These are phyloP conservation scores for Aleiodes sp. DNA, from an alignment of 1,140 invertebrate genomes.

Conservation along the genomic window DNA sequence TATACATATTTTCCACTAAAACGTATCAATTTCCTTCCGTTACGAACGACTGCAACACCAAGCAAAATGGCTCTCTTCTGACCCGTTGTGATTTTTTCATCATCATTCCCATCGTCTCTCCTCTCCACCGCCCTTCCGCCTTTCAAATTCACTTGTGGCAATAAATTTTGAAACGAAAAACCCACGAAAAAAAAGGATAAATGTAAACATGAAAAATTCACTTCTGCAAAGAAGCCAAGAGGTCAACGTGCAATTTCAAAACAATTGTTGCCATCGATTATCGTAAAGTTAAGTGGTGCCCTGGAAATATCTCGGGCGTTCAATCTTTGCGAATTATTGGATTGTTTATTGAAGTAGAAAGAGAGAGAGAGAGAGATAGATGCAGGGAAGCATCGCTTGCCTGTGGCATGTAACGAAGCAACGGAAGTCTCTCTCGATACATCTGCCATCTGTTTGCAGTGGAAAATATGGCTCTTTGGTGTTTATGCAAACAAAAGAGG, in stretches of 20 bases:
- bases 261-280: slow-evolving; percentile 12
- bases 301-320: slow-evolving; percentile 9
- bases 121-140: background rate
- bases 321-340: slow-evolving; percentile 10
- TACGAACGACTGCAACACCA: too few species aligned
- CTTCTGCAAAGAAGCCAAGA: slow-evolving; percentile 6
- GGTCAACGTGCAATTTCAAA: slow-evolving; percentile 17
- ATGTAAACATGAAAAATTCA: background rate
- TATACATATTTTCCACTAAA: slow-evolving; percentile 12
- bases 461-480: background rate
- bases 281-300: background rate
- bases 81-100: background rate
- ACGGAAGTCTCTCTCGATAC: slow-evolving; percentile 8
- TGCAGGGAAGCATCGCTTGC: background rate
- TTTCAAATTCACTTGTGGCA: background rate
- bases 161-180: slow-evolving; percentile 5
- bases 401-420: background rate
- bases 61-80: too few species aligned
- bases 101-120: slow-evolving; percentile 1
- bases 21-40: slow-evolving; percentile 26
- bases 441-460: background rate
- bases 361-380: background rate
- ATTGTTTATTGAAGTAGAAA: slow-evolving; percentile 7
- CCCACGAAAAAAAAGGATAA: background rate
- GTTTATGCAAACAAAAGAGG: background rate